Conservation (phyloP, 2,113 vertebrate genomes). For the Pongo abelii region DNA sequence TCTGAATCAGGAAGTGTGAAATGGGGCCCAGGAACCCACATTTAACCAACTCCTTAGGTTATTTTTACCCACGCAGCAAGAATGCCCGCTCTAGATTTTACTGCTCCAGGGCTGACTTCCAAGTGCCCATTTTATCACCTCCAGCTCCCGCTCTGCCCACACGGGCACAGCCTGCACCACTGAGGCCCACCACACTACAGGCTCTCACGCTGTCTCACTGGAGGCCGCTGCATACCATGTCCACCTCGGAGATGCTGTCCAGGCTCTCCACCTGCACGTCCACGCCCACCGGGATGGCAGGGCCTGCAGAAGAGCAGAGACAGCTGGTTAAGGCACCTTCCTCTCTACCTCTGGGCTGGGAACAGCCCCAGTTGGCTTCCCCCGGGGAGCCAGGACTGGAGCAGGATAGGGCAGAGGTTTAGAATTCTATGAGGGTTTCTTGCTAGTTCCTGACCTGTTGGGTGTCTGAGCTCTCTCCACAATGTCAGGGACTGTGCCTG, state of each 20-base stretch:
- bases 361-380: fast-evolving
- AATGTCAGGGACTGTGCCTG: background rate
- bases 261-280: conserved; percentile 97
- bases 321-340: background rate
- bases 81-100: background rate
- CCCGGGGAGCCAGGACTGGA: background rate
- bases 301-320: conserved; percentile 84
- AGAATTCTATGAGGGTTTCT: background rate
- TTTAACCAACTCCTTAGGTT: background rate
- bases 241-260: conserved; percentile 98
- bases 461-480: background rate
- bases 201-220: no score
- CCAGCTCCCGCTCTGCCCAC: background rate
- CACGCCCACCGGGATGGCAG: conserved; percentile 95
- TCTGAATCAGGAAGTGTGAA: background rate
- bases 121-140: background rate
- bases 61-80: background rate
- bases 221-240: conserved; percentile 89
- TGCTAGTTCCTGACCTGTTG: background rate
- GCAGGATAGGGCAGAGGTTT: background rate
- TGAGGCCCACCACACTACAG: background rate
- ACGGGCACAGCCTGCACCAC: background rate
- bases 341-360: background rate
- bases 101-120: background rate
- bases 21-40: background rate